phyloP scores from a whole-genome alignment of 1,140 invertebrate species.

The Dufourea novaeangliae region DNA sequence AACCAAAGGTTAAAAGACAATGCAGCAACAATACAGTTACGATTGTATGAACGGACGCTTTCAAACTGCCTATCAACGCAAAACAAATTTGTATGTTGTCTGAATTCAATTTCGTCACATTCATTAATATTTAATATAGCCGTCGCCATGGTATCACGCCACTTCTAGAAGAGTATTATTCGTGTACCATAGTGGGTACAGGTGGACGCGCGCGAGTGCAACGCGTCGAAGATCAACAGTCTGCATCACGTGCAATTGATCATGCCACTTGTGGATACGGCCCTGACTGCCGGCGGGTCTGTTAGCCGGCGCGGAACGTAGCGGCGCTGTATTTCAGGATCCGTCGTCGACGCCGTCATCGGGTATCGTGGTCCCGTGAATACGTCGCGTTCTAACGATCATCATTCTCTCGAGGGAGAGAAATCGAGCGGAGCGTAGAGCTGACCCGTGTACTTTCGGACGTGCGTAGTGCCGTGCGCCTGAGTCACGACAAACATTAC shows the following conservation, averaged over 20 bases:
- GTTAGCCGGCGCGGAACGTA: slow-evolving; percentile 27
- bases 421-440: background rate
- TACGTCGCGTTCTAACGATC: slow-evolving; percentile 19
- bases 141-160: background rate
- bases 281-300: slow-evolving; percentile 40
- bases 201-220: background rate
- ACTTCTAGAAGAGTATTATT: background rate
- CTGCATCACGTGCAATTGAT: slow-evolving; percentile 36
- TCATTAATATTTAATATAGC: slow-evolving; percentile 8
- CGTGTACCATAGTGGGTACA: too few species aligned
- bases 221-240: background rate
- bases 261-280: slow-evolving; percentile 35
- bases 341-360: slow-evolving; percentile 14
- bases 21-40: too few species aligned
- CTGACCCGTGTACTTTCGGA: background rate
- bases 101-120: background rate
- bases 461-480: background rate
- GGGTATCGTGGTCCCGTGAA: slow-evolving; percentile 11
- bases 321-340: slow-evolving; percentile 50
- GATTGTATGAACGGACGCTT: too few species aligned
- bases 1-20: too few species aligned
- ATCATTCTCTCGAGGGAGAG: slow-evolving; percentile 11
- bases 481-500: background rate
- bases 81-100: background rate
- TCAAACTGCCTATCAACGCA: background rate